These are phyloP conservation scores for Pyrochroa serraticornis DNA, from an alignment of 2,888 invertebrate species.

Conservation along the genomic window DNA sequence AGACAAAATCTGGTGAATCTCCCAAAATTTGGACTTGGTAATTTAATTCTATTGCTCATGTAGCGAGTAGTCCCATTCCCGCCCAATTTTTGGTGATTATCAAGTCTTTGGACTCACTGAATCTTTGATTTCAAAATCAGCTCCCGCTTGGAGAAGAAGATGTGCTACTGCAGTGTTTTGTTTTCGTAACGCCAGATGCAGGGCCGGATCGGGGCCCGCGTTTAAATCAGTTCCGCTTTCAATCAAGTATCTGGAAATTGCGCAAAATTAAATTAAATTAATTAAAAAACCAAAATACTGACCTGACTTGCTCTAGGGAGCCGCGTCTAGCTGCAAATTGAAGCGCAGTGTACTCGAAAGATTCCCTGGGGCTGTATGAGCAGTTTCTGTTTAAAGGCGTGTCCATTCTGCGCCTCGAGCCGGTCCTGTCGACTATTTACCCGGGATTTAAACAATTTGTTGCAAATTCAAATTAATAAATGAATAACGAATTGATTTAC, in stretches of 20 bases:
- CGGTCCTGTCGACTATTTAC: too few species aligned
- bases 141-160: slow-evolving; percentile 66
- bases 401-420: slow-evolving; percentile 7
- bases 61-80: too few species aligned
- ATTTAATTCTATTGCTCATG: too few species aligned
- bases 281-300: too few species aligned
- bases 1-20: too few species aligned
- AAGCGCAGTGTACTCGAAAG: slow-evolving; percentile 50
- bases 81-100: too few species aligned
- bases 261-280: too few species aligned
- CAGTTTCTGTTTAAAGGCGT: slow-evolving; percentile 39
- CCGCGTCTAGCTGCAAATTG: slow-evolving; percentile 52
- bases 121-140: slow-evolving; percentile 63
- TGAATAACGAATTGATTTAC: too few species aligned
- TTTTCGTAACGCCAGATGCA: slow-evolving; percentile 66
- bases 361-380: slow-evolving; percentile 49
- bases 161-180: slow-evolving; percentile 64
- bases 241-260: slow-evolving; percentile 48
- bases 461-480: too few species aligned
- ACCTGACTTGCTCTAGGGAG: slow-evolving; percentile 52
- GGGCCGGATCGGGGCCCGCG: slow-evolving; percentile 60
- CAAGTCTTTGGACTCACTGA: too few species aligned
- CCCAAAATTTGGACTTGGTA: too few species aligned
- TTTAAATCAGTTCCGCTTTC: slow-evolving; percentile 55
- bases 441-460: too few species aligned